Percentiles rank a stretch among this genome's conserved stretches.
Conservation (phyloP, 1,140 invertebrate species). For the Bombus balteatus region DNA sequence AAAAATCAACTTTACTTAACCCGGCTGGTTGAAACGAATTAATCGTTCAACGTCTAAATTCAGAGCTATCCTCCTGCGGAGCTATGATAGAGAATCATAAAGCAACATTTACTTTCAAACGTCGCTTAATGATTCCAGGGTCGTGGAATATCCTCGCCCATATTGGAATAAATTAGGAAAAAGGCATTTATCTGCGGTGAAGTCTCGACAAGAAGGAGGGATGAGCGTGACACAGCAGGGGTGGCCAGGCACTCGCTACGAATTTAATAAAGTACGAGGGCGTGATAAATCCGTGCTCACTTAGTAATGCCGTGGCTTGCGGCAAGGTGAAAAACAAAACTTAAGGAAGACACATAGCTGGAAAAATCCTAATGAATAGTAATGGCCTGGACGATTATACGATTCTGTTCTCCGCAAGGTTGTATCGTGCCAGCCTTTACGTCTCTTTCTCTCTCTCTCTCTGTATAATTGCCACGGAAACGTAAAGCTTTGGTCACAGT, state of each 20-base stretch:
- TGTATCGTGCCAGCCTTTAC: conserved; percentile 51
- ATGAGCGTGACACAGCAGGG: background rate
- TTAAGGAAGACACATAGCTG: conserved; percentile 74
- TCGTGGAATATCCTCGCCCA: conserved; percentile 26
- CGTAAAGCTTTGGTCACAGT: conserved; percentile 17
- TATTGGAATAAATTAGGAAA: conserved; percentile 62
- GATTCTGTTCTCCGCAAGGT: conserved; percentile 20
- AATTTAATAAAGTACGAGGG: conserved; percentile 75
- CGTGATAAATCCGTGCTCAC: conserved; percentile 73
- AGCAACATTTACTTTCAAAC: background rate
- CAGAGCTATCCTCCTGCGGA: background rate
- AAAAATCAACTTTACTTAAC: conserved; percentile 7
- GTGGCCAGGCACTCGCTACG: conserved; percentile 42
- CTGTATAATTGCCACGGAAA: conserved; percentile 42
- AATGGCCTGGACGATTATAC: conserved; percentile 64
- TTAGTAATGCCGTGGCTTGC: conserved; percentile 66
- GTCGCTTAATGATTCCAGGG: conserved; percentile 42
- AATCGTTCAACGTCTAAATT: background rate
- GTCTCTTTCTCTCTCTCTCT: background rate
- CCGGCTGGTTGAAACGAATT: background rate
- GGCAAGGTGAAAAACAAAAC: conserved; percentile 61
- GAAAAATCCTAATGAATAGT: conserved; percentile 77
- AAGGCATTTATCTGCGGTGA: conserved; percentile 47
- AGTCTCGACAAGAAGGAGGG: background rate
- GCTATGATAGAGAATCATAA: background rate